phyloP scores from a whole-genome alignment of 2,888 invertebrate species.

The Amaurobius ferox region DNA sequence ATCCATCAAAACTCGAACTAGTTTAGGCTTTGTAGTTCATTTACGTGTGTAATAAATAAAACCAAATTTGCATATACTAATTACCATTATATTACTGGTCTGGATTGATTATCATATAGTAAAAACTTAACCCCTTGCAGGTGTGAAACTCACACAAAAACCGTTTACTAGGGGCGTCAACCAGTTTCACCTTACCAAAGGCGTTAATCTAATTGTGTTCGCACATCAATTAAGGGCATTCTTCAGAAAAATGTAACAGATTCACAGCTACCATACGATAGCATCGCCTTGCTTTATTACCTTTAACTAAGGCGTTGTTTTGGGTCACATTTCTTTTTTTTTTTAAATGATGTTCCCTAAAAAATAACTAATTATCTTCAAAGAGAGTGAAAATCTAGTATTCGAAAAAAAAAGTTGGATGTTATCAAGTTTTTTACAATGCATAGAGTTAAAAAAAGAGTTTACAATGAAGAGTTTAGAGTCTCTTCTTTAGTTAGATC shows the following conservation, averaged over 20 bases:
- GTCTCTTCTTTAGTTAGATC: too few relatives aligned
- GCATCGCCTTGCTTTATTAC: not conserved
- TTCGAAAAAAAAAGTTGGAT: too few relatives aligned
- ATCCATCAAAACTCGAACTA: too few relatives aligned
- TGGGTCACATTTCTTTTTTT: not conserved
- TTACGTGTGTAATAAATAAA: too few relatives aligned
- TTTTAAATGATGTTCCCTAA: too few relatives aligned
- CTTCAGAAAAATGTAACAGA: not conserved
- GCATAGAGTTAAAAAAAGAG: too few relatives aligned
- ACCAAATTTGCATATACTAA: not conserved
- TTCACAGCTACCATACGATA: not conserved
- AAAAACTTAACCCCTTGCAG: not conserved
- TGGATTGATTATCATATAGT: not conserved
- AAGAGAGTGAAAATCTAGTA: too few relatives aligned
- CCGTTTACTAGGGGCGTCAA: conserved; percentile 28
- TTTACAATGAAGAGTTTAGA: too few relatives aligned
- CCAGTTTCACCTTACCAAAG: not conserved
- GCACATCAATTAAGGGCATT: not conserved
- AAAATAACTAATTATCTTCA: too few relatives aligned
- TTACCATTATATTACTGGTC: not conserved
- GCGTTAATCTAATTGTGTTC: not conserved
- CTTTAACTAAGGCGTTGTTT: not conserved
- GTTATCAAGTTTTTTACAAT: too few relatives aligned
- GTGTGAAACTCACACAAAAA: conserved; percentile 29
- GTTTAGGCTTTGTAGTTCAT: too few relatives aligned